phyloP scores from a whole-genome alignment of 2,113 vertebrate species.

The Anas platyrhynchos region DNA sequence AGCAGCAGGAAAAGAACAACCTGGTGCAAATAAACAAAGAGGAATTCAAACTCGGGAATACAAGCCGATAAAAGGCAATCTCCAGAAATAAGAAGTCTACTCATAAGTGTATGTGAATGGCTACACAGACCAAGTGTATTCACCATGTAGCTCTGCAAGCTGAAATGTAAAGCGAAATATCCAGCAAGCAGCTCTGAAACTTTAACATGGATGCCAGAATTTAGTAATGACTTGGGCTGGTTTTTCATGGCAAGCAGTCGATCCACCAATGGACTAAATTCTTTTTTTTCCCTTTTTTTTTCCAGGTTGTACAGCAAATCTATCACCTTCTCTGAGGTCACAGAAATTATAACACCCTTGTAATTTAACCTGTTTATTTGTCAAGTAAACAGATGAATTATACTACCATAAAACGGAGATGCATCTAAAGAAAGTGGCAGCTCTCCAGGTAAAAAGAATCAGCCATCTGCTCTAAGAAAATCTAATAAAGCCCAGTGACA shows the following conservation, averaged over 20 bases:
- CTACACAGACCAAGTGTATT: not conserved
- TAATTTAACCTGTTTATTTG: slow-evolving; percentile 44
- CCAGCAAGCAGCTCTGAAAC: not conserved
- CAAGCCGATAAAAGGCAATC: not conserved
- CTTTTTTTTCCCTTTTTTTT: not conserved
- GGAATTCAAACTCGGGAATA: not conserved
- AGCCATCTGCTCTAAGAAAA: slow-evolving; percentile 54
- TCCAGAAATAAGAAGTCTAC: not conserved
- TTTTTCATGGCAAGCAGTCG: not conserved
- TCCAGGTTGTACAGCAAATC: not conserved
- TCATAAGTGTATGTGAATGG: not conserved
- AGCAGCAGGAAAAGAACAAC: not conserved
- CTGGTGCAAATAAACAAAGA: not conserved
- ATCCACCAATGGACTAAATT: not conserved
- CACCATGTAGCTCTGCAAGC: not conserved
- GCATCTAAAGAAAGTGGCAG: slow-evolving; percentile 54
- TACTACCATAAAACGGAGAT: not conserved
- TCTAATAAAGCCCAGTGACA: slow-evolving; percentile 53
- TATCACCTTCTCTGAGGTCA: not conserved
- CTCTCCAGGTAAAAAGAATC: slow-evolving; percentile 65
- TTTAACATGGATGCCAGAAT: not conserved
- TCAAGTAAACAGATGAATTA: slow-evolving; percentile 45
- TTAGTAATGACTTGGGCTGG: not conserved
- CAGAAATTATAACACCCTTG: not conserved
- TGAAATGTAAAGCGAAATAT: not conserved